A percentile compares a stretch with the other conserved stretches of the same genome.
phyloP scores from a whole-genome alignment of 1,140 invertebrate genomes.

The Drepana arcuata region DNA sequence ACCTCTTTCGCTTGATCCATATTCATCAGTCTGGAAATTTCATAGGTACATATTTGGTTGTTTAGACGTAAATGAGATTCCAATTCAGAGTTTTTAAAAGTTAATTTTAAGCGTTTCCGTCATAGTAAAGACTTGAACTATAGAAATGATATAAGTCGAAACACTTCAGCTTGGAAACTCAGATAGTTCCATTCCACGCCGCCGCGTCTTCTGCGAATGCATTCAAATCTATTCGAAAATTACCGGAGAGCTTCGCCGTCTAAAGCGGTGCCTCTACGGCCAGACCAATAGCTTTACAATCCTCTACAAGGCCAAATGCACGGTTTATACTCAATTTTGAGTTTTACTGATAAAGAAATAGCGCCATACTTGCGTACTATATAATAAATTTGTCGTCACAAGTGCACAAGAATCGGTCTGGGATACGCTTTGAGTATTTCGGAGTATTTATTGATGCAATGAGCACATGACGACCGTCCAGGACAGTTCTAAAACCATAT shows the following conservation, averaged over 20 bases:
- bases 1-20: too few relatives aligned
- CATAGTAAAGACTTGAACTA: too few relatives aligned
- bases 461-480: constrained; percentile 28
- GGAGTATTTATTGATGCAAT: constrained; percentile 50
- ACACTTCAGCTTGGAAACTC: too few relatives aligned
- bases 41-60: too few relatives aligned
- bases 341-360: constrained; percentile 3
- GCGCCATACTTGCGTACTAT: neutral
- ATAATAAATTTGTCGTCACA: constrained; percentile 9
- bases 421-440: constrained; percentile 27
- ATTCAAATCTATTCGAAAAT: constrained; percentile 36
- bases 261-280: constrained; percentile 6
- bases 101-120: too few relatives aligned
- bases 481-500: constrained; percentile 3
- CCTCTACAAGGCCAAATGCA: neutral
- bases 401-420: constrained; percentile 19
- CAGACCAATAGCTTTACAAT: constrained; percentile 10
- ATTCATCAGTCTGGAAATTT: too few relatives aligned
- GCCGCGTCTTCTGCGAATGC: constrained; percentile 18
- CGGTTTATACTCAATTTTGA: too few relatives aligned
- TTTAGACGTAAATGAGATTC: too few relatives aligned
- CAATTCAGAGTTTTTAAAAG: too few relatives aligned
- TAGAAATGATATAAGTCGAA: too few relatives aligned
- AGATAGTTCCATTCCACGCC: neutral
- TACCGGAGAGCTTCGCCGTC: constrained; percentile 11